Evolutionary conservation across 2,113 vertebrate genomes (phyloP).

Genomic region (Nycticebus coucang): DNA sequence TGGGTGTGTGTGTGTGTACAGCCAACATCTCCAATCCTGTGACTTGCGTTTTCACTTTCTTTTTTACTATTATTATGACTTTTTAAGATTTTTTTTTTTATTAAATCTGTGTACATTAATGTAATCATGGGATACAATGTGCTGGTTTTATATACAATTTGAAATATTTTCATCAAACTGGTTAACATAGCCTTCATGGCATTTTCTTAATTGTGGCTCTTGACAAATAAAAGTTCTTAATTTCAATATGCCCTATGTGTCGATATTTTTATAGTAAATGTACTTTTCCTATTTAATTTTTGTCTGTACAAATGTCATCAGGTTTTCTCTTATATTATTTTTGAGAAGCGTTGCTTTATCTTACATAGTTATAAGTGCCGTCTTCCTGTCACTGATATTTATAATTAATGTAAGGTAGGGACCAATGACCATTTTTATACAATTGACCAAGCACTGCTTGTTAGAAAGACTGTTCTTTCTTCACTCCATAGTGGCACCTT

Average conservation of each 20-base stretch:
- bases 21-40: not conserved
- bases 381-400: not conserved
- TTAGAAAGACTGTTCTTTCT: not conserved
- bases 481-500: not conserved
- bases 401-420: not conserved
- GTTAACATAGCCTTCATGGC: no score
- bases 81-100: no score
- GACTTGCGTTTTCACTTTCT: not conserved
- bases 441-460: not conserved
- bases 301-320: not conserved
- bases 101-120: no score
- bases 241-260: not conserved
- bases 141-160: no score
- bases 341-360: not conserved
- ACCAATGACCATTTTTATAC: not conserved
- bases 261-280: not conserved
- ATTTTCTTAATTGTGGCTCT: not conserved
- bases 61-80: no score
- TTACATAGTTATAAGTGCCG: not conserved
- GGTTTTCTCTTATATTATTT: not conserved
- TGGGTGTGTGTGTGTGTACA: no score
- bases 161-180: no score
- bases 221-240: not conserved
- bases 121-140: no score
- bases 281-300: not conserved